Conservation (phyloP, 2,797 vertebrate genomes). For the Distichodus sexfasciatus region DNA sequence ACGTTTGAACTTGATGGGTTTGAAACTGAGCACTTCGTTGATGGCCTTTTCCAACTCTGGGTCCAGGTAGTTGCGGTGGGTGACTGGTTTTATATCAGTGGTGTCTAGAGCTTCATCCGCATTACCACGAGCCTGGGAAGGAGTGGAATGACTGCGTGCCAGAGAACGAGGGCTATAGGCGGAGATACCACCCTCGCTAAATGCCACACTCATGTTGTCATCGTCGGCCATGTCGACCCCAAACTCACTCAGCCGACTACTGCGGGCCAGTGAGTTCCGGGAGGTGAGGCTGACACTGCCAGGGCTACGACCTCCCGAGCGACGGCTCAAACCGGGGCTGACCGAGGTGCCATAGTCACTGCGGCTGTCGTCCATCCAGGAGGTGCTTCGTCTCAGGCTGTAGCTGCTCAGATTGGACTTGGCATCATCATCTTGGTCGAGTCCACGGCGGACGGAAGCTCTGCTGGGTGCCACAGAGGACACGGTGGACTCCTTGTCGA, state of each 20-base stretch:
- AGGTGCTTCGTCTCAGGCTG: conserved; percentile 77
- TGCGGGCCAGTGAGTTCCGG: conserved; percentile 79
- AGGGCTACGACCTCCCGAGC: conserved; percentile 63
- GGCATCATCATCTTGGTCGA: conserved; percentile 77
- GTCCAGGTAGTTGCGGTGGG: conserved; percentile 89
- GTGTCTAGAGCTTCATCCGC: conserved; percentile 60
- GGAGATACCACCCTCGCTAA: conserved; percentile 71
- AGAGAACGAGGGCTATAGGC: conserved; percentile 78
- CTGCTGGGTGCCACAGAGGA: conserved; percentile 81
- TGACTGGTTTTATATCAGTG: conserved; percentile 66
- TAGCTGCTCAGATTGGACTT: conserved; percentile 78
- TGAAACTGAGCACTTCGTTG: conserved; percentile 94
- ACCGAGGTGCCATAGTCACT: conserved; percentile 52
- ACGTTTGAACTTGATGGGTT: conserved; percentile 82
- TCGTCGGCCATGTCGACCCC: conserved; percentile 61
- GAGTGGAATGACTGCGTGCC: conserved; percentile 85
- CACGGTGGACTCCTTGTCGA: conserved; percentile 79
- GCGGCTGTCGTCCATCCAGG: conserved; percentile 78
- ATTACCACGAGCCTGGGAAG: conserved; percentile 73
- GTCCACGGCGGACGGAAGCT: conserved; percentile 69
- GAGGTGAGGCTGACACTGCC: conserved; percentile 66
- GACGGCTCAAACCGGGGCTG: conserved; percentile 60
- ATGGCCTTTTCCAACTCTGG: conserved; percentile 94
- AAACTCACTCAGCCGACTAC: conserved; percentile 82
- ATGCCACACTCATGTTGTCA: conserved; percentile 71